Evolutionary conservation across 2,113 vertebrate species (phyloP).

Genomic region (Tachysurus fulvidraco): DNA sequence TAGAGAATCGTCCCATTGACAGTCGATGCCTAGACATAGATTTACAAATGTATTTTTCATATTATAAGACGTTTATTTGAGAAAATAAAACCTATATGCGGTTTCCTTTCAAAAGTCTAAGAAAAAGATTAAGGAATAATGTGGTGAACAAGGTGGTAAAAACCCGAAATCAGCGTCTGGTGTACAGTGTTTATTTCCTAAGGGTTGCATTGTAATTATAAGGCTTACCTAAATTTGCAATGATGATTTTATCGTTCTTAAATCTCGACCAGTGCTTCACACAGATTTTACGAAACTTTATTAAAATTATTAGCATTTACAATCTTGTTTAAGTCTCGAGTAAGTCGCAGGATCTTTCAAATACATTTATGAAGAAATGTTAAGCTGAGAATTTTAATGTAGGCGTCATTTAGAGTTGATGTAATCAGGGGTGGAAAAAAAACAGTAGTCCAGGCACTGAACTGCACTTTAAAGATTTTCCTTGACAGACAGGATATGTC

Average conservation of each 20-base stretch:
- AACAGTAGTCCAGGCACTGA: neutral
- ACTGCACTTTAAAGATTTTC: neutral
- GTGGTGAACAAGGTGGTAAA: neutral
- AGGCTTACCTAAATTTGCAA: neutral
- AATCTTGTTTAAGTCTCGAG: neutral
- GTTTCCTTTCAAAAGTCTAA: neutral
- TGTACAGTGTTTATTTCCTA: neutral
- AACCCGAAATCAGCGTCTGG: neutral
- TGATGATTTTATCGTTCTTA: neutral
- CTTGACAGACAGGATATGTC: neutral
- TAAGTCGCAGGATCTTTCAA: neutral
- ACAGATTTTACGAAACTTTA: neutral
- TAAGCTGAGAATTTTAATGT: neutral
- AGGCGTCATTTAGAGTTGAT: neutral
- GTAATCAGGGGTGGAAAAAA: neutral
- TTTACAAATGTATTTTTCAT: neutral
- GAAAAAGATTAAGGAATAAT: neutral
- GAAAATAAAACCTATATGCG: neutral
- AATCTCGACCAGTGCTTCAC: neutral
- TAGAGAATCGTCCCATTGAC: neutral
- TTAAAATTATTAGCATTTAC: neutral
- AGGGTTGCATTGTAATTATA: neutral
- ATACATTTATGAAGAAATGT: neutral
- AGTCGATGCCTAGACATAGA: neutral
- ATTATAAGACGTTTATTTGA: conserved; percentile 3